A percentile compares a stretch with the other conserved stretches of the same genome.
Evolutionary conservation across 2,113 vertebrate species (phyloP).

Genomic region (Sorex araneus): DNA sequence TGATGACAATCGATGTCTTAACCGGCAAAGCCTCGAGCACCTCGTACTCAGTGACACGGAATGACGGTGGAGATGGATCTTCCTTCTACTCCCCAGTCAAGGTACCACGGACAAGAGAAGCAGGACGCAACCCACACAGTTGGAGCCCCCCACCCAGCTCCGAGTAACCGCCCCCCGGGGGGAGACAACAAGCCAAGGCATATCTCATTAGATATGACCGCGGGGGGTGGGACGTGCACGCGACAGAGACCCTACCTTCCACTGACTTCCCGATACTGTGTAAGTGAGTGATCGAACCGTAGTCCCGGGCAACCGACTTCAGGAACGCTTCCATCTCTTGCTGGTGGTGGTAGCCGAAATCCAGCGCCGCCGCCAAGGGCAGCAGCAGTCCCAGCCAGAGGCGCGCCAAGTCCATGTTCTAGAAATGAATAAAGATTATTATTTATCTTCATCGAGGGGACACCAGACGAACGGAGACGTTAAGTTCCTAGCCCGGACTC

Average conservation of each 20-base stretch:
- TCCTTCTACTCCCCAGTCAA: neutral
- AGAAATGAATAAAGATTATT: neutral
- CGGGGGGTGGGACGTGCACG: neutral
- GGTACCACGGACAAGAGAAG: neutral
- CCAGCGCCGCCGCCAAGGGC: slow-evolving; percentile 82
- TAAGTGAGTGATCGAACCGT: slow-evolving; percentile 89
- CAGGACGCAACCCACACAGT: neutral
- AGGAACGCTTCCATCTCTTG: slow-evolving; percentile 89
- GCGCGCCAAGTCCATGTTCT: slow-evolving; percentile 76
- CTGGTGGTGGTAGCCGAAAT: slow-evolving; percentile 91
- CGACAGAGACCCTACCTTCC: slow-evolving; percentile 87
- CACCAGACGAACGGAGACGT: neutral
- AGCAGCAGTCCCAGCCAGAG: slow-evolving; percentile 81
- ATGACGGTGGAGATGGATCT: neutral
- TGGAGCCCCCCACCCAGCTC: neutral
- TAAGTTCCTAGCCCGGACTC: neutral
- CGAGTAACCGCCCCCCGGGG: neutral
- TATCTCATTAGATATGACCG: neutral
- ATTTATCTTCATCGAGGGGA: neutral
- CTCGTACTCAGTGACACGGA: neutral
- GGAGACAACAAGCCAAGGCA: neutral
- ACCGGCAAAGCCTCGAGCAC: neutral
- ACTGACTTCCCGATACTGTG: slow-evolving; percentile 93
- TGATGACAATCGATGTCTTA: neutral
- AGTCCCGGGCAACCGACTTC: slow-evolving; percentile 82